A percentile compares a stretch with the other conserved stretches of the same genome.
phyloP scores from a whole-genome alignment of 2,797 vertebrate genomes.

The Gymnothorax reevesii region DNA sequence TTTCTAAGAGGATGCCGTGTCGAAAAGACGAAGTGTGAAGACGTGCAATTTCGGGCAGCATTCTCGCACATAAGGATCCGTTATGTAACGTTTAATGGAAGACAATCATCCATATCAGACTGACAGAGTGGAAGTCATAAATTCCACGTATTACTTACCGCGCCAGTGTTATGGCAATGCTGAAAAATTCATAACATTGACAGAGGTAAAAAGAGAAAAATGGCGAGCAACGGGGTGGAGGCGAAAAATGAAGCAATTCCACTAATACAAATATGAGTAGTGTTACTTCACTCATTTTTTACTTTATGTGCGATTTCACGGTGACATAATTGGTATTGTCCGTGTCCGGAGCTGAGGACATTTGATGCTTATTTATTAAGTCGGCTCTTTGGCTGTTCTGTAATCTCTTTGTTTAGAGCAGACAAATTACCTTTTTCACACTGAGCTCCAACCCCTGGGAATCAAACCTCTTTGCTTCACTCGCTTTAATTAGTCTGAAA shows the following conservation, averaged over 20 bases:
- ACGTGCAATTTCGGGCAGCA: neutral
- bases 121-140: neutral
- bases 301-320: constrained; percentile 68
- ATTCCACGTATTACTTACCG: constrained; percentile 11
- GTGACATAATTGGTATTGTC: constrained; percentile 87
- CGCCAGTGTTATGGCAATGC: neutral
- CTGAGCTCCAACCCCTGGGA: constrained; percentile 91
- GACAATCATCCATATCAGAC: constrained; percentile 6
- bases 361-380: constrained; percentile 97
- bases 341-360: constrained; percentile 79
- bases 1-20: constrained; percentile 50
- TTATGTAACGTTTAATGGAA: constrained; percentile 23
- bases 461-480: constrained; percentile 89
- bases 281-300: constrained; percentile 54
- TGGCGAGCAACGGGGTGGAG: neutral
- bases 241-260: constrained; percentile 33
- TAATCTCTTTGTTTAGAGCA: constrained; percentile 98
- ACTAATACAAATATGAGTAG: constrained; percentile 39
- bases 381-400: constrained; percentile 87
- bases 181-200: constrained; percentile 1
- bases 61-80: neutral
- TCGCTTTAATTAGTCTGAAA: constrained; percentile 98
- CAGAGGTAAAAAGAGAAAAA: neutral
- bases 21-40: constrained; percentile 35
- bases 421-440: constrained; percentile 99